Percentiles rank a stretch among this genome's conserved stretches.
Conservation (phyloP, 2,113 vertebrate species). For the Nannobrachium achirus region DNA sequence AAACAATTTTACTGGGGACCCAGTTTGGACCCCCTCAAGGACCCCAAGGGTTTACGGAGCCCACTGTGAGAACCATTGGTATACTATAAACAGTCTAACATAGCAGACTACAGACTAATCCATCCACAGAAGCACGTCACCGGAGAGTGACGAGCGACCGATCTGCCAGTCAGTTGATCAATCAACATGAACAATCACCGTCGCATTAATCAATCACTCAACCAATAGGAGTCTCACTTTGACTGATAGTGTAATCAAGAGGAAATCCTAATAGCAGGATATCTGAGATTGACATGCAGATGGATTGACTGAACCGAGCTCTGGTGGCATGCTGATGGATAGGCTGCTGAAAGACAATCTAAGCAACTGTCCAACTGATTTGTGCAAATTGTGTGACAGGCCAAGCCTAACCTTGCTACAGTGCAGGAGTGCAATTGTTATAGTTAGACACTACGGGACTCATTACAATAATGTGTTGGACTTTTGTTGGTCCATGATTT, state of each 20-base stretch:
- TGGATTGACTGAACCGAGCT: conserved; percentile 24
- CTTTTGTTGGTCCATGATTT: too few species aligned
- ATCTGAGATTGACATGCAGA: conserved; percentile 35
- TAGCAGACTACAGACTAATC: too few species aligned
- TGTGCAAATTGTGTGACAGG: background rate
- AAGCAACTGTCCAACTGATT: conserved; percentile 43
- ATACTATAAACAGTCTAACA: too few species aligned
- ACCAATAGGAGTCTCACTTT: conserved; percentile 10
- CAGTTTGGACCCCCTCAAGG: too few species aligned
- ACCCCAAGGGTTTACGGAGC: too few species aligned
- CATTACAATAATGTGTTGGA: too few species aligned
- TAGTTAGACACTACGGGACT: too few species aligned
- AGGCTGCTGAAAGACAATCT: conserved; percentile 36
- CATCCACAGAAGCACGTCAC: background rate
- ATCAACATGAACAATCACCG: conserved; percentile 50
- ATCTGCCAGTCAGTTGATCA: conserved; percentile 34
- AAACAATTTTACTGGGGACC: too few species aligned
- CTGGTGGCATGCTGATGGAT: conserved; percentile 36
- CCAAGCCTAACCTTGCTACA: too few species aligned
- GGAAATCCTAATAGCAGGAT: conserved; percentile 41
- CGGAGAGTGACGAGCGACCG: conserved; percentile 13
- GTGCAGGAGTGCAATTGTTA: too few species aligned
- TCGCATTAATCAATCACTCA: conserved; percentile 51
- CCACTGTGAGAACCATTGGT: too few species aligned
- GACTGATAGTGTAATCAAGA: conserved; percentile 58